phyloP scores from a whole-genome alignment of 1,140 invertebrate genomes.

The Drosophila auraria region DNA sequence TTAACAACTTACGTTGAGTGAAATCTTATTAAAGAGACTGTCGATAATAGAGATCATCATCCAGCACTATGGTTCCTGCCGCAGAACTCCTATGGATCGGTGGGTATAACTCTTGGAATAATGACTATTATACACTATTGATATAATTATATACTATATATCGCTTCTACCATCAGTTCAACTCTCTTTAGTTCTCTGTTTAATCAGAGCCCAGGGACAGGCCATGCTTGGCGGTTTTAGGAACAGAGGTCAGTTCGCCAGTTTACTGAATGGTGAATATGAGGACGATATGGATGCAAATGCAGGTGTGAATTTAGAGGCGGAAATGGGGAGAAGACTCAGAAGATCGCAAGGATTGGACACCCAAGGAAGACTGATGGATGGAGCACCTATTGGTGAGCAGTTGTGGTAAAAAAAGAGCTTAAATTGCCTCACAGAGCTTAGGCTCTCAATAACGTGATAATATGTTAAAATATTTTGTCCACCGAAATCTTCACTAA shows the following conservation, averaged over 20 bases:
- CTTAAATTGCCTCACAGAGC: too few relatives aligned
- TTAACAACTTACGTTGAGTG: background rate
- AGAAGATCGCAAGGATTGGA: background rate
- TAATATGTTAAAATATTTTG: background rate
- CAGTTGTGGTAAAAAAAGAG: background rate
- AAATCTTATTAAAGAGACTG: conserved; percentile 5
- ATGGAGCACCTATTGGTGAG: conserved; percentile 12
- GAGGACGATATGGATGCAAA: background rate
- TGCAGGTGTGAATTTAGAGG: background rate
- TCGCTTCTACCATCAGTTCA: conserved; percentile 4
- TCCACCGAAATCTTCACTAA: background rate
- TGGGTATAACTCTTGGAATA: conserved; percentile 8
- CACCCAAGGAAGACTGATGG: background rate
- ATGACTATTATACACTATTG: background rate
- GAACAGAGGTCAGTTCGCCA: background rate
- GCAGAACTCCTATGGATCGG: conserved; percentile 51
- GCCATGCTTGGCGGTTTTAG: conserved; percentile 20
- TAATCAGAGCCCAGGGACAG: conserved; percentile 16
- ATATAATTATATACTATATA: too few relatives aligned
- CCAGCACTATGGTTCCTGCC: conserved; percentile 26
- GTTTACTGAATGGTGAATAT: background rate
- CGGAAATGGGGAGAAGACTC: background rate
- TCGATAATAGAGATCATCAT: background rate
- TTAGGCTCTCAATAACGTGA: too few relatives aligned
- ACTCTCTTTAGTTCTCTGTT: conserved; percentile 36